phyloP scores from a whole-genome alignment of 1,140 invertebrate genomes.

The Steinernema khuongi region DNA sequence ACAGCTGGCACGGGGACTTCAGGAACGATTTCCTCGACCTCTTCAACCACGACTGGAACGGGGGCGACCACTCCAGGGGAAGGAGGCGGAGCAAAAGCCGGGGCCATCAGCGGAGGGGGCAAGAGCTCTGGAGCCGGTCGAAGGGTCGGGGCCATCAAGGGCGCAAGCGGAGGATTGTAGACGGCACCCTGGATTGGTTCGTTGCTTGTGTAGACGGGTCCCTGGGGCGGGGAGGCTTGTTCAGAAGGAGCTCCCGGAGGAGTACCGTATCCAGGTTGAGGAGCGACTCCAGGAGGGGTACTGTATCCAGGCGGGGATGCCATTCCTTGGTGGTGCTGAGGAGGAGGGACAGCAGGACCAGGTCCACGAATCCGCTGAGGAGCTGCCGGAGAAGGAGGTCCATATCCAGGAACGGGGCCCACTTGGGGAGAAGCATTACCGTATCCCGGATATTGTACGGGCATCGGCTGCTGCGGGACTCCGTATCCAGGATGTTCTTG shows the following conservation, averaged over 20 bases:
- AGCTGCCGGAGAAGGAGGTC: background rate
- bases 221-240: background rate
- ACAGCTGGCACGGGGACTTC: background rate
- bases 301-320: background rate
- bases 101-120: background rate
- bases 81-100: background rate
- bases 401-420: too few relatives aligned
- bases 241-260: background rate
- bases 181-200: slow-evolving; percentile 8
- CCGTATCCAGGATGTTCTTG: too few relatives aligned
- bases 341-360: too few relatives aligned
- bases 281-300: background rate
- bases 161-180: background rate
- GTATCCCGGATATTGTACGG: too few relatives aligned
- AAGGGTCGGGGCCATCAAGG: background rate
- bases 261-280: background rate
- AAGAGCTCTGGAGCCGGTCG: background rate
- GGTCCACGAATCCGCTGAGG: too few relatives aligned
- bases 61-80: background rate
- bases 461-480: too few relatives aligned
- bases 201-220: background rate
- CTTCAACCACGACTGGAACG: background rate
- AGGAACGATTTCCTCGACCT: background rate
- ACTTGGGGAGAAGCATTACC: too few relatives aligned
- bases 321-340: background rate